Conservation (phyloP, 1,140 invertebrate species). For the Panulirus ornatus region DNA sequence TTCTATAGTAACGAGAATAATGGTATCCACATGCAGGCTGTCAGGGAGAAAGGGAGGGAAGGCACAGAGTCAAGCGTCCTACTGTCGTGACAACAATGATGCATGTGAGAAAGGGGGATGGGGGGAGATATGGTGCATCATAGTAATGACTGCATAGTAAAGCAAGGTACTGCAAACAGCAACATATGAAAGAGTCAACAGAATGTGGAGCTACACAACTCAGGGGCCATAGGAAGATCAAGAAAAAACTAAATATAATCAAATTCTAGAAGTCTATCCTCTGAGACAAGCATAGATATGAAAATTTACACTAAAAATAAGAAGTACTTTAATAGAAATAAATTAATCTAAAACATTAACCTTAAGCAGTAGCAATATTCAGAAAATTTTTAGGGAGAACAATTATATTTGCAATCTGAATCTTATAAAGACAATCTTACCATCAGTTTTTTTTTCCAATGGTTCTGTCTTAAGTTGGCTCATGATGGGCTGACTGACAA, state of each 20-base stretch:
- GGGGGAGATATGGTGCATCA: background rate
- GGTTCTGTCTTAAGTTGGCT: conserved; percentile 55
- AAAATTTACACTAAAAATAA: conserved; percentile 38
- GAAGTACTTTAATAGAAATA: conserved; percentile 9
- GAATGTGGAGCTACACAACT: conserved; percentile 26
- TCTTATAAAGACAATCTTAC: conserved; percentile 10
- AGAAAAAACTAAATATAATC: conserved; percentile 18
- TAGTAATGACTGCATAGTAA: conserved; percentile 19
- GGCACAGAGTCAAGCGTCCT: conserved; percentile 34
- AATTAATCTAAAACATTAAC: conserved; percentile 33
- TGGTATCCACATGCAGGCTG: background rate
- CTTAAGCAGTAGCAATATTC: conserved; percentile 30
- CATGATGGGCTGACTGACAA: conserved; percentile 31
- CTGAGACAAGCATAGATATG: conserved; percentile 22
- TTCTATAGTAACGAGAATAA: background rate
- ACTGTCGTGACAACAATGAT: conserved; percentile 27
- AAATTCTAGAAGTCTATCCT: conserved; percentile 17
- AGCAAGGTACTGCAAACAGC: conserved; percentile 28
- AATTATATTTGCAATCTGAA: conserved; percentile 28
- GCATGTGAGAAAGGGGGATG: conserved; percentile 1
- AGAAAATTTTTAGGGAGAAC: background rate
- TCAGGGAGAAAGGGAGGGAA: conserved; percentile 3
- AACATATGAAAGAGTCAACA: conserved; percentile 11
- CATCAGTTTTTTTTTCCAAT: conserved; percentile 40
- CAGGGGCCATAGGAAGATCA: background rate